Evolutionary conservation across 2,797 vertebrate genomes (phyloP), one percentile per base, ranked within the genome.

Genomic region (Falco biarmicus): DNA sequence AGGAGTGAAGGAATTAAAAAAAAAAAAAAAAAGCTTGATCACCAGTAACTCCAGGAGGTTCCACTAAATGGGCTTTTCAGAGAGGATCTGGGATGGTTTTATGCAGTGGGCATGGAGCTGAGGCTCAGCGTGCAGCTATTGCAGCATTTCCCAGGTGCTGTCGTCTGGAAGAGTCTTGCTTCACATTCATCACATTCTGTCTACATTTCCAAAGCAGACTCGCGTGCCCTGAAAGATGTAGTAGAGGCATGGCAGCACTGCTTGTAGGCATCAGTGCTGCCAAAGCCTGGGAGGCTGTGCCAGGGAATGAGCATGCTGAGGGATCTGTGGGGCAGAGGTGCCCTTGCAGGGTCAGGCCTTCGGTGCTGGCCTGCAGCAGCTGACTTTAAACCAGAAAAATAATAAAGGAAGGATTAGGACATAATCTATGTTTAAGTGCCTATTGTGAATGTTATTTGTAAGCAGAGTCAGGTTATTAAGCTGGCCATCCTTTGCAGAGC

Each of bases 171-270:
- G 37, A 60, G 66, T 48, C 37, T 43, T 57, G 63, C 48, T 75
- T 68, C 2, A 2, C 7, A 2, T 70, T 56, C 50, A 26, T 45
- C 11, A 3, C 6, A 0, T 8, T 60, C 82, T 50, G 20, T 66
- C 16, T 61, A 16, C 26, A 5, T 19, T 10, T 24, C 25, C 5
- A 32, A 50, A 75, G 43, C 47, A 70, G 57, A 83, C 47, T 57
- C 5, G 4, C 4, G 1, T n/a, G 57, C 43, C 48, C 19, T 32
- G 15, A 26, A 54, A 76, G 54, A 11, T 57, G n/a, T 22, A 32
- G 28, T 6, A 57, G 88, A 64, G n/a, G 41, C 32, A 37, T 0
- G 13, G 26, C 20, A 71, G 31, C 50, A 8, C 7, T n/a, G 29
- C 21, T 51, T 43, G 16, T 48, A 50, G 43, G n/a, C 34, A n/a